Evolutionary conservation across 1,140 invertebrate genomes (phyloP).

Genomic region (Meloidogyne floridensis): DNA sequence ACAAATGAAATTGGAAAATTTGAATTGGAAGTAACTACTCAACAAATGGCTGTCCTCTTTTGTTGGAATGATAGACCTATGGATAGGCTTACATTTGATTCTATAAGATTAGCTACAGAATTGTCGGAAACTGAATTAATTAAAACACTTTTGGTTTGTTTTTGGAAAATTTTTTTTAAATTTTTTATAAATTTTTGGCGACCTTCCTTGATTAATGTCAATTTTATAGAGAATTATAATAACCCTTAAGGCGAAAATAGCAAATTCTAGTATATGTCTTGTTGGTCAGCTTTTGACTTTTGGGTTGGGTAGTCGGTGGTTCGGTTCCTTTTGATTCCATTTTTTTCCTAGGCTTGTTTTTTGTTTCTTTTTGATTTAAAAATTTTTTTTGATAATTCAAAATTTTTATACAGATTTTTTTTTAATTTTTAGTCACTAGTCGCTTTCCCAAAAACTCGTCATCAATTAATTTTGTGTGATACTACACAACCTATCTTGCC

Average conservation of each 20-base stretch:
- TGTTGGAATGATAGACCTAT: conserved; percentile 87
- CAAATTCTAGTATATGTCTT: too few relatives aligned
- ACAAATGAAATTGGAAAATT: conserved; percentile 83
- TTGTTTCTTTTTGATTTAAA: background rate
- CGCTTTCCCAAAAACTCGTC: conserved; percentile 43
- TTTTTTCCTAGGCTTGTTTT: background rate
- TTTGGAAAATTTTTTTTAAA: background rate
- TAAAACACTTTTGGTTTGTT: conserved; percentile 83
- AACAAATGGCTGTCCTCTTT: conserved; percentile 99
- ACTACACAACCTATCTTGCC: conserved; percentile 27
- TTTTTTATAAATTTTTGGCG: conserved; percentile 1
- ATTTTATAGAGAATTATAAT: too few relatives aligned
- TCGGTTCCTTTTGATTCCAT: too few relatives aligned
- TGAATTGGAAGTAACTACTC: conserved; percentile 97
- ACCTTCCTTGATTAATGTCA: too few relatives aligned
- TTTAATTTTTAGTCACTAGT: conserved; percentile 44
- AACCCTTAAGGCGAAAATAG: too few relatives aligned
- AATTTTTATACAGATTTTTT: background rate
- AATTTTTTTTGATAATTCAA: background rate
- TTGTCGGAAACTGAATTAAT: conserved; percentile 91
- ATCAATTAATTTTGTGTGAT: conserved; percentile 51
- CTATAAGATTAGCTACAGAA: conserved; percentile 90
- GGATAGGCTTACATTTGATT: conserved; percentile 91
- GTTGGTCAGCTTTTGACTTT: too few relatives aligned
- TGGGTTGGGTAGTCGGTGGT: too few relatives aligned